Percentiles rank a stretch among this genome's conserved stretches.
phyloP scores from a whole-genome alignment of 1,140 invertebrate species.

The Papilio polytes region DNA sequence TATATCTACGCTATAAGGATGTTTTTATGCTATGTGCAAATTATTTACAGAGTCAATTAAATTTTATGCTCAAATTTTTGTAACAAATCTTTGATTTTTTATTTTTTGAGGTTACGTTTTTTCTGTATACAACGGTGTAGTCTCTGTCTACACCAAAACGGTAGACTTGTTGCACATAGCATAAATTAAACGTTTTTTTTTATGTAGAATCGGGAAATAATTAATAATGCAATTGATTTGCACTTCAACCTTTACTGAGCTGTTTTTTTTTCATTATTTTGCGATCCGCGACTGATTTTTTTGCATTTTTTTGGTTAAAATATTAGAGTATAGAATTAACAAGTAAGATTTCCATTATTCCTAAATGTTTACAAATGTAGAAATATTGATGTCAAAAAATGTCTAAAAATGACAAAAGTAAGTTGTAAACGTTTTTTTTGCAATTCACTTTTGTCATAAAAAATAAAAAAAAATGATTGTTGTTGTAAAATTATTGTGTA shows the following conservation, averaged over 20 bases:
- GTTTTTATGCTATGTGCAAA: constrained; percentile 23
- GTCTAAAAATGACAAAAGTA: background rate
- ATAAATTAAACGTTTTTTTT: background rate
- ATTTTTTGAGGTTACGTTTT: too few relatives aligned
- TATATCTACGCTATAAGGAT: background rate
- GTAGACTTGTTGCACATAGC: too few relatives aligned
- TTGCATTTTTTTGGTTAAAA: background rate
- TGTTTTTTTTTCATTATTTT: background rate
- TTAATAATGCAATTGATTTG: background rate
- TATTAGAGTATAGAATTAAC: background rate
- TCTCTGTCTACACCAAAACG: background rate
- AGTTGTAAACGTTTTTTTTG: background rate
- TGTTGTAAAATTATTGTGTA: background rate
- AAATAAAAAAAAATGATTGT: background rate
- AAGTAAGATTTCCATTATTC: background rate
- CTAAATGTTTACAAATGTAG: background rate
- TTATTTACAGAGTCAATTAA: constrained; percentile 27
- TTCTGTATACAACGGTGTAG: background rate
- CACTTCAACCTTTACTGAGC: background rate
- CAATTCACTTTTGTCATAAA: background rate
- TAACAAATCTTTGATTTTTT: background rate
- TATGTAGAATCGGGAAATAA: background rate
- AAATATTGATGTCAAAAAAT: background rate
- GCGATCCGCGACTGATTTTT: background rate
- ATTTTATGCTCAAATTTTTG: background rate